Conservation (phyloP, 2,113 vertebrate species). For the Ranitomeya variabilis region DNA sequence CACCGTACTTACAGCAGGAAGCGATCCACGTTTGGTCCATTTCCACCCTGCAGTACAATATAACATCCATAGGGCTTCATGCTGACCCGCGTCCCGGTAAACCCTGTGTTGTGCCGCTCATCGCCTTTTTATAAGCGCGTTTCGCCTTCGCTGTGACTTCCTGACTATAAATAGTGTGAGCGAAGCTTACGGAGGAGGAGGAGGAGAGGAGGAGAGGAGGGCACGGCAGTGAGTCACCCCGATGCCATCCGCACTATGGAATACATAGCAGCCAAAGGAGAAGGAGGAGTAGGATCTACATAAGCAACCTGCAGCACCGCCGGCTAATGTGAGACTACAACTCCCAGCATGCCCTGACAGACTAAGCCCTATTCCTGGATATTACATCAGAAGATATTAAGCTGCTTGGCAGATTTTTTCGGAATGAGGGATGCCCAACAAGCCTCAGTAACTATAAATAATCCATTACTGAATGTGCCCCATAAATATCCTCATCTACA, state of each 20-base stretch:
- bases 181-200: slow-evolving; percentile 59
- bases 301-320: too few relatives aligned
- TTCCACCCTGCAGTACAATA: slow-evolving; percentile 59
- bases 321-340: too few relatives aligned
- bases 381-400: not conserved
- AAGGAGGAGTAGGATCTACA: not conserved
- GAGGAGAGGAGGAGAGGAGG: slow-evolving; percentile 42
- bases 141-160: slow-evolving; percentile 59
- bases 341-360: too few relatives aligned
- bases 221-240: slow-evolving; percentile 55
- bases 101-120: slow-evolving; percentile 40
- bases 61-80: slow-evolving; percentile 71
- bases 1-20: slow-evolving; percentile 72
- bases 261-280: not conserved
- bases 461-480: not conserved
- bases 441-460: slow-evolving; percentile 18
- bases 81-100: not conserved
- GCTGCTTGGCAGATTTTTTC: not conserved
- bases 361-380: not conserved
- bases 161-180: slow-evolving; percentile 74
- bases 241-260: slow-evolving; percentile 20
- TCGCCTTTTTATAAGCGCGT: slow-evolving; percentile 67
- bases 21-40: slow-evolving; percentile 72
- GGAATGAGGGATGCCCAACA: not conserved
- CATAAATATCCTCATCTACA: not conserved